These are phyloP conservation scores for Euthynnus affinis DNA, from an alignment of 2,797 vertebrate genomes.

Conservation along the genomic window DNA sequence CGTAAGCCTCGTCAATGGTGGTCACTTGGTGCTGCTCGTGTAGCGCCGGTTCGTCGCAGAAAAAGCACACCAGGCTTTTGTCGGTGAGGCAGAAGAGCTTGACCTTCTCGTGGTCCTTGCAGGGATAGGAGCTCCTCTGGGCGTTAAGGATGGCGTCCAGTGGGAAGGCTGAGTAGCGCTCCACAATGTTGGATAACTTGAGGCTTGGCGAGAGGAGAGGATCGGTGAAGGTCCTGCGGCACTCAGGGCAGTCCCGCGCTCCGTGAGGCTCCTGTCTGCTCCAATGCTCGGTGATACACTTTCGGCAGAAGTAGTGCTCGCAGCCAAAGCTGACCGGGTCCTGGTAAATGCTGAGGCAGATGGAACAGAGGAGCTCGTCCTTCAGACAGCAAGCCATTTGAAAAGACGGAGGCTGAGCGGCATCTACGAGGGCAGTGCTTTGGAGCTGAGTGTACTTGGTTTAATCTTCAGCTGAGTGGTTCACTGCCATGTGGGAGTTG, in stretches of 20 bases:
- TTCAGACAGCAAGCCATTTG: slow-evolving; percentile 97
- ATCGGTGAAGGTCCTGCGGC: slow-evolving; percentile 93
- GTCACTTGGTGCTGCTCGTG: slow-evolving; percentile 99
- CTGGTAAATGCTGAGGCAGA: slow-evolving; percentile 99
- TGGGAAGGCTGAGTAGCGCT: slow-evolving; percentile 96
- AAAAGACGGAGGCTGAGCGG: slow-evolving; percentile 65
- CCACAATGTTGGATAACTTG: slow-evolving; percentile 98
- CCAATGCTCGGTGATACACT: slow-evolving; percentile 99
- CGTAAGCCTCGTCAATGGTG: slow-evolving; percentile 95
- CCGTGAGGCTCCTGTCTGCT: slow-evolving; percentile 94
- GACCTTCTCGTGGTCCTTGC: slow-evolving; percentile 98
- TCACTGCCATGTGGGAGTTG: slow-evolving; percentile 54
- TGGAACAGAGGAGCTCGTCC: slow-evolving; percentile 98
- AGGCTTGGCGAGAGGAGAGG: slow-evolving; percentile 95
- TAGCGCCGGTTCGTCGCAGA: slow-evolving; percentile 95
- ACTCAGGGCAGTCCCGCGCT: slow-evolving; percentile 95
- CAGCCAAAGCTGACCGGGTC: slow-evolving; percentile 98
- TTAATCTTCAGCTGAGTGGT: slow-evolving; percentile 51
- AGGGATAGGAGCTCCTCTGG: slow-evolving; percentile 92
- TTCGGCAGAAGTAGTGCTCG: slow-evolving; percentile 98
- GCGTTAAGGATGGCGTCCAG: slow-evolving; percentile 95
- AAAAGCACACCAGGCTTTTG: slow-evolving; percentile 96
- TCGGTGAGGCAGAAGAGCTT: slow-evolving; percentile 98
- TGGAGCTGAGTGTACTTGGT: slow-evolving; percentile 41
- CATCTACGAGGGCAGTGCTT: slow-evolving; percentile 72